These are phyloP conservation scores for Leucoraja ocellata DNA, from an alignment of 2,797 vertebrate species.

Conservation along the genomic window DNA sequence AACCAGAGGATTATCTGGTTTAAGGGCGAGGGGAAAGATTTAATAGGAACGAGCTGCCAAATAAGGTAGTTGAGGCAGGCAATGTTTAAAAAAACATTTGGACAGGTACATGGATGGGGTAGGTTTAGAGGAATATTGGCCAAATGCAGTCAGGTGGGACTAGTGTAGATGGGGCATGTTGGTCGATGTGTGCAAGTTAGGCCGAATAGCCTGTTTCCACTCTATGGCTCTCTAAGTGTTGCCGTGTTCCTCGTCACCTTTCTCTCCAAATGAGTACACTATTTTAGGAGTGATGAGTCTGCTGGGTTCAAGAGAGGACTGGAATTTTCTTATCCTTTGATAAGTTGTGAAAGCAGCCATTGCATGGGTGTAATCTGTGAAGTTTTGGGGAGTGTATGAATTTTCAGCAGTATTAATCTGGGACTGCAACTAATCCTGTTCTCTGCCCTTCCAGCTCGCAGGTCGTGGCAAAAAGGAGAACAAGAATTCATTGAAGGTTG, in stretches of 20 bases:
- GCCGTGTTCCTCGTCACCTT: background rate
- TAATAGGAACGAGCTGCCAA: too few species aligned
- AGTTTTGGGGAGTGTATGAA: background rate
- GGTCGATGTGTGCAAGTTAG: too few species aligned
- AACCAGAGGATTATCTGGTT: too few species aligned
- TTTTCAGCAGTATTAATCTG: background rate
- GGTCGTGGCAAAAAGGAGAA: conserved; percentile 90
- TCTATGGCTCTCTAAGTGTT: too few species aligned
- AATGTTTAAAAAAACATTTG: too few species aligned
- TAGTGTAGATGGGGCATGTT: too few species aligned
- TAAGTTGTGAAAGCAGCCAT: background rate
- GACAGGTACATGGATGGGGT: too few species aligned
- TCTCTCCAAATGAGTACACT: background rate
- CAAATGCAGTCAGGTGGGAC: too few species aligned
- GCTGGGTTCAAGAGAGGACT: background rate
- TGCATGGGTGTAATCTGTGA: background rate
- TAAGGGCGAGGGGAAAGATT: too few species aligned
- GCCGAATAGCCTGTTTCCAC: too few species aligned
- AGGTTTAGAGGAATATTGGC: too few species aligned
- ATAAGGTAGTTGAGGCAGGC: too few species aligned
- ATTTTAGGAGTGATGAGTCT: conserved; percentile 2
- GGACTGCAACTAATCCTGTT: background rate
- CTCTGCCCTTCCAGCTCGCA: conserved; percentile 68
- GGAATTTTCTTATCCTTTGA: background rate
- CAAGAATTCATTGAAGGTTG: conserved; percentile 88